Percentiles rank a stretch among this genome's conserved stretches.
Evolutionary conservation across 2,888 invertebrate genomes (phyloP).

Genomic region (Tachina lurida): DNA sequence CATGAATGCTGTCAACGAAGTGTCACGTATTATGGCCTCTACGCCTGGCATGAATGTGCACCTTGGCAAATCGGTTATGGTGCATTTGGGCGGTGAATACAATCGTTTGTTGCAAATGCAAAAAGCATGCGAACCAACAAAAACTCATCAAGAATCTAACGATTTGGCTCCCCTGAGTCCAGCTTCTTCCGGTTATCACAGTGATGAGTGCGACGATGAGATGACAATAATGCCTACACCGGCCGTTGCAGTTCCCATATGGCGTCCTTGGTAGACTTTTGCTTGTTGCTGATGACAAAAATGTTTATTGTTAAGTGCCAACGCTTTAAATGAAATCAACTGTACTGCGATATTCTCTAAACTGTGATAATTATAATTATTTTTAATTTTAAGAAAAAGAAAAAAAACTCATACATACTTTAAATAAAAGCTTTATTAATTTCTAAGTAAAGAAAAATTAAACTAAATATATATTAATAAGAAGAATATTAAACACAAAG

Average conservation of each 20-base stretch:
- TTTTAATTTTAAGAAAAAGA: constrained; percentile 63
- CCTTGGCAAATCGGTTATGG: constrained; percentile 93
- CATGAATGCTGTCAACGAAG: constrained; percentile 94
- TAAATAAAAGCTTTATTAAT: constrained; percentile 69
- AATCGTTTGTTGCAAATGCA: constrained; percentile 83
- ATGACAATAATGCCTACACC: constrained; percentile 65
- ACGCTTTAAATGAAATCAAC: constrained; percentile 61
- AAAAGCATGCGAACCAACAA: constrained; percentile 10
- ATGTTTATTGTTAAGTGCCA: neutral
- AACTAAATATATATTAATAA: constrained; percentile 4
- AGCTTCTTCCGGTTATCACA: constrained; percentile 82
- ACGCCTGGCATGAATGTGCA: constrained; percentile 93
- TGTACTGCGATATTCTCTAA: constrained; percentile 57
- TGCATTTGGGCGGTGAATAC: constrained; percentile 92
- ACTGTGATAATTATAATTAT: constrained; percentile 68
- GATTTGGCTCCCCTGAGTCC: constrained; percentile 77
- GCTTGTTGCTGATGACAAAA: neutral
- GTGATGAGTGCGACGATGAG: constrained; percentile 75
- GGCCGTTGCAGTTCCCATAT: constrained; percentile 50
- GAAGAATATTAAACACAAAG: constrained; percentile 13
- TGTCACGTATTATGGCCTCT: constrained; percentile 91
- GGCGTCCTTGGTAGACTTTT: constrained; percentile 71
- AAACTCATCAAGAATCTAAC: constrained; percentile 24
- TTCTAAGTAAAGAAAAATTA: constrained; percentile 55
- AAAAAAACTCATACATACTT: constrained; percentile 45